Conservation (phyloP, 2,113 vertebrate genomes). For the Chaetura pelagica region DNA sequence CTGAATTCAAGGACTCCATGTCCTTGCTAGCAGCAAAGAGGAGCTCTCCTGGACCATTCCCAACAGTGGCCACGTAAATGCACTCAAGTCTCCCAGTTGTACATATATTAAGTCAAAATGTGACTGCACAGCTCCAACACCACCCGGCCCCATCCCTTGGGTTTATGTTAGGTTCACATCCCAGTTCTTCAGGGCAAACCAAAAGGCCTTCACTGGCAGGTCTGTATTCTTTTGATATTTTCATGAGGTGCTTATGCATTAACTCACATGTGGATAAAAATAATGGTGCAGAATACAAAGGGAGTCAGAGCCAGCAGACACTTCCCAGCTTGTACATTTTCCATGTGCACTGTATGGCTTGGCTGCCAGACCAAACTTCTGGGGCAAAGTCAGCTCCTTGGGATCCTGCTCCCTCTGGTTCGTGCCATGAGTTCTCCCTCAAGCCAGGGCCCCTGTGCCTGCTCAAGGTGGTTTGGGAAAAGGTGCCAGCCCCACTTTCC, state of each 20-base stretch:
- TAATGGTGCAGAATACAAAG: neutral
- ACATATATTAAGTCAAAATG: neutral
- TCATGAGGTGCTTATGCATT: neutral
- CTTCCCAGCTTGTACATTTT: neutral
- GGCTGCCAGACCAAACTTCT: neutral
- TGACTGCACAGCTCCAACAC: neutral
- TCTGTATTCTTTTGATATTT: accelerated
- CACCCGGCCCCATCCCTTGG: neutral
- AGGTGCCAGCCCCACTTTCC: neutral
- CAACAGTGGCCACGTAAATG: accelerated
- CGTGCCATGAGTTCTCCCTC: neutral
- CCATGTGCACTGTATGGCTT: neutral
- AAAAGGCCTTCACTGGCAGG: neutral
- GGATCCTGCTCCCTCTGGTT: neutral
- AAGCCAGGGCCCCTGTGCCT: neutral
- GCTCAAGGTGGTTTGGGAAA: neutral
- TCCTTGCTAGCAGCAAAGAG: neutral
- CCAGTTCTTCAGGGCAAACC: neutral
- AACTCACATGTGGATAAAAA: neutral
- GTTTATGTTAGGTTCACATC: neutral
- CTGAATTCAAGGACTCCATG: neutral
- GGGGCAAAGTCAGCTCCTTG: accelerated
- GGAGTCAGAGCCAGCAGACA: neutral
- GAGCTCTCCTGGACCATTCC: neutral
- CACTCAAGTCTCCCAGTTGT: neutral